Evolutionary conservation across 2,888 invertebrate genomes (phyloP).

Genomic region (Syrista parreyssii): DNA sequence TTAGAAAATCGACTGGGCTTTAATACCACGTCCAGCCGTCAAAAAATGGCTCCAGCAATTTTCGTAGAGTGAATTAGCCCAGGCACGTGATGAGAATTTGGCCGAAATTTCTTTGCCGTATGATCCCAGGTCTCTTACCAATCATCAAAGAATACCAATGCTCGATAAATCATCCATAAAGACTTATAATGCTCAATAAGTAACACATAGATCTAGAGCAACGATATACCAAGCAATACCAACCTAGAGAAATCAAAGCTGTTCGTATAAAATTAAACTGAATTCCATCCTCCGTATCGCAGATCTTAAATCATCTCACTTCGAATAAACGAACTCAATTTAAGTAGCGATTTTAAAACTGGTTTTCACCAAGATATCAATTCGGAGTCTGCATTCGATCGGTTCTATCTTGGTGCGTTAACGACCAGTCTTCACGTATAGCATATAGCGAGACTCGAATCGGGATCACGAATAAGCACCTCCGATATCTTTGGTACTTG

Average conservation of each 20-base stretch:
- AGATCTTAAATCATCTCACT: neutral
- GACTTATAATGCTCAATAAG: neutral
- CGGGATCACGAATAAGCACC: neutral
- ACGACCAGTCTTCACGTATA: neutral
- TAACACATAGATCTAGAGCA: neutral
- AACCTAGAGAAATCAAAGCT: neutral
- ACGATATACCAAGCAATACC: neutral
- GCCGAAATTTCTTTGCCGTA: neutral
- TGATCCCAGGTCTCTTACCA: neutral
- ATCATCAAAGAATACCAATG: neutral
- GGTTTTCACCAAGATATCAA: neutral
- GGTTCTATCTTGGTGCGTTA: neutral
- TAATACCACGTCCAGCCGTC: constrained; percentile 52
- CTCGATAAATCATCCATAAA: neutral
- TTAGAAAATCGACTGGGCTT: constrained; percentile 60
- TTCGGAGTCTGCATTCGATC: neutral
- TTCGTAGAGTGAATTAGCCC: constrained; percentile 21
- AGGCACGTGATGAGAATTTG: constrained; percentile 39
- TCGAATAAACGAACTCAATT: neutral
- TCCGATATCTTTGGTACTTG: neutral
- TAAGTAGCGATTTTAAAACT: neutral
- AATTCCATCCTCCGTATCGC: neutral
- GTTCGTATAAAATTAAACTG: neutral
- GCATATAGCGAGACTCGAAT: neutral
- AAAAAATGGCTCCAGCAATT: neutral